Conservation (phyloP, 2,113 vertebrate genomes). For the Heterochromis multidens region DNA sequence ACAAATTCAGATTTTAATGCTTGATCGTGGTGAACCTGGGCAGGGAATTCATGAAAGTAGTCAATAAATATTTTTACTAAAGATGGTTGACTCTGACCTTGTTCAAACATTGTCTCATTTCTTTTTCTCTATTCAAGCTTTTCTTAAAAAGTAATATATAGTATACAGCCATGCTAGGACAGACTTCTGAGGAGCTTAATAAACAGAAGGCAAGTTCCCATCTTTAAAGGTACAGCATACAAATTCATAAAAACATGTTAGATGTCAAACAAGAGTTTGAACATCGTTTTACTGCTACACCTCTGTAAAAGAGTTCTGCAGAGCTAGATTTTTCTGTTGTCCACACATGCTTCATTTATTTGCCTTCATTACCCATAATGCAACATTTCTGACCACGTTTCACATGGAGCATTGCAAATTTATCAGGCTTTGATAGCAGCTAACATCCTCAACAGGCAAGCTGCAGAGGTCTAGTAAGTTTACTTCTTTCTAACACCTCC, state of each 20-base stretch:
- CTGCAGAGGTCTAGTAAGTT: rapidly evolving
- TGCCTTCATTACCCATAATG: not conserved
- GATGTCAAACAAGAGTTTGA: not conserved
- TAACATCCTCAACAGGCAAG: not conserved
- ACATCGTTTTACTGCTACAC: not conserved
- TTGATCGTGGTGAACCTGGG: not conserved
- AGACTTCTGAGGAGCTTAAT: not conserved
- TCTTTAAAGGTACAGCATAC: not conserved
- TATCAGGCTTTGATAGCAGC: not conserved
- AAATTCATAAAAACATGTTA: not conserved
- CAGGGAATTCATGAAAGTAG: not conserved
- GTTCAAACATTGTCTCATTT: not conserved
- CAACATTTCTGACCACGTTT: not conserved
- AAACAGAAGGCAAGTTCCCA: not conserved
- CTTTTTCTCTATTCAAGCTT: not conserved
- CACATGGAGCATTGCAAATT: rapidly evolving
- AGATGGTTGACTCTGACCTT: rapidly evolving
- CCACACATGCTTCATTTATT: not conserved
- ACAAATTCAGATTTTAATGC: not conserved
- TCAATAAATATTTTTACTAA: not conserved
- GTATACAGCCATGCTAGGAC: not conserved
- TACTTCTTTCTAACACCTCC: not conserved
- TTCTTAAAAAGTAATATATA: not conserved
- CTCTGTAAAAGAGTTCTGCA: not conserved
- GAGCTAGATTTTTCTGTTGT: not conserved